Evolutionary conservation across 2,113 vertebrate species (phyloP).

Genomic region (Microcebus tavaratra): DNA sequence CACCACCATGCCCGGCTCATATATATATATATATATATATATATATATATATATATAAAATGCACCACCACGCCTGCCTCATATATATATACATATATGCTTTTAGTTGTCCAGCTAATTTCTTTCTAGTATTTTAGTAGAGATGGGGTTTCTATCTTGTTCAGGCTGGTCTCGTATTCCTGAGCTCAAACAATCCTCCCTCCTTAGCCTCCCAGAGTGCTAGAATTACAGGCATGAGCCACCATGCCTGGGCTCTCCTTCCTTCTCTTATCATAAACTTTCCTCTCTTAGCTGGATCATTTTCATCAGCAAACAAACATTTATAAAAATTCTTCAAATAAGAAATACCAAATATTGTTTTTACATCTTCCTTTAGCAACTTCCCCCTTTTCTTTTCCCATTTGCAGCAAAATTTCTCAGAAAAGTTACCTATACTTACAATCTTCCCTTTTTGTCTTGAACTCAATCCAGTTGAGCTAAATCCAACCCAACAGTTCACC

Average conservation of each 20-base stretch:
- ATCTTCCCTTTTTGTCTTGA: not conserved
- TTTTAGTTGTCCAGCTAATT: too few species aligned
- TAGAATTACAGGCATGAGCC: too few species aligned
- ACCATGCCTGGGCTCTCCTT: fast-evolving
- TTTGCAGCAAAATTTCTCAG: not conserved
- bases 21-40: too few species aligned
- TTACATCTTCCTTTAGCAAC: not conserved
- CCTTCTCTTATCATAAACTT: not conserved
- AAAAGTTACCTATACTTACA: not conserved
- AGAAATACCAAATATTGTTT: not conserved
- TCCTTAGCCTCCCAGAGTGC: too few species aligned
- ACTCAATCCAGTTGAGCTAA: not conserved
- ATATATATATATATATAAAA: too few species aligned
- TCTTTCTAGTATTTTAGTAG: too few species aligned
- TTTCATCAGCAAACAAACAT: not conserved
- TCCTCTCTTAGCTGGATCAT: not conserved
- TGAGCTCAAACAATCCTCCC: too few species aligned
- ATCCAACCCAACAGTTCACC: not conserved
- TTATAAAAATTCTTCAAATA: not conserved
- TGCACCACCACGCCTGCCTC: too few species aligned
- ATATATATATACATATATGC: too few species aligned
- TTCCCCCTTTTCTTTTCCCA: not conserved
- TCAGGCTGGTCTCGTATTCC: too few species aligned
- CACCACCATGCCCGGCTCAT: too few species aligned
- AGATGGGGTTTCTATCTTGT: too few species aligned